Evolutionary conservation across 2,888 invertebrate species (phyloP).

Genomic region (Homarus gammarus): DNA sequence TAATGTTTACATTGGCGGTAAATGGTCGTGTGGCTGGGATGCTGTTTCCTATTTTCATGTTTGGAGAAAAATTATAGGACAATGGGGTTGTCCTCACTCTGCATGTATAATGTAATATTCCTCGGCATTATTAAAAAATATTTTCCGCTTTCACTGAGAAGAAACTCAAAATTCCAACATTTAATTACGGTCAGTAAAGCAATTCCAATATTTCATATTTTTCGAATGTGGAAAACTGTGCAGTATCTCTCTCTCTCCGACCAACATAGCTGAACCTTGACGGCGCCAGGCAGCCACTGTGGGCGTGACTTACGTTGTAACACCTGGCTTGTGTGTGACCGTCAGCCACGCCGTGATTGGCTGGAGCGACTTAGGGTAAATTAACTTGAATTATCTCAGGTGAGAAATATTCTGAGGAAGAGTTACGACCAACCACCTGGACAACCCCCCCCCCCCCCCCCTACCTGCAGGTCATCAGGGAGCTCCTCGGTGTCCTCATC

Average conservation of each 20-base stretch:
- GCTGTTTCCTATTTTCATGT: background rate
- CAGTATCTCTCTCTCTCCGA: background rate
- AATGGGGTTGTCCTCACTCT: constrained; percentile 11
- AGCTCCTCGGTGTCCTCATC: too few species aligned
- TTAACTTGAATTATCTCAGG: too few species aligned
- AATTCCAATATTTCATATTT: background rate
- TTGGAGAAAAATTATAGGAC: constrained; percentile 7
- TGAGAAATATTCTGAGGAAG: too few species aligned
- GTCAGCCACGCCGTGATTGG: too few species aligned
- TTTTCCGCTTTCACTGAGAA: background rate
- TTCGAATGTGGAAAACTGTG: background rate
- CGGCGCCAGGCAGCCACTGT: background rate
- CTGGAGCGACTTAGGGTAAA: too few species aligned
- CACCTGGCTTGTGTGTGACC: too few species aligned
- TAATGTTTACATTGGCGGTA: too few species aligned
- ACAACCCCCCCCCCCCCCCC: too few species aligned
- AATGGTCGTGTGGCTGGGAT: background rate
- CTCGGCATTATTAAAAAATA: constrained; percentile 7
- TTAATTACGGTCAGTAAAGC: background rate
- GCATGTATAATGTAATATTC: constrained; percentile 18
- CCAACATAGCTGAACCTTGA: background rate
- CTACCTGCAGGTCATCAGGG: too few species aligned
- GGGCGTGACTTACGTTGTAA: too few species aligned
- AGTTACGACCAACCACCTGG: too few species aligned
- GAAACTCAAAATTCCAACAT: background rate